Evolutionary conservation across 2,888 invertebrate species (phyloP), one percentile per base, ranked within the genome.

Genomic region (Germaria angustata): DNA sequence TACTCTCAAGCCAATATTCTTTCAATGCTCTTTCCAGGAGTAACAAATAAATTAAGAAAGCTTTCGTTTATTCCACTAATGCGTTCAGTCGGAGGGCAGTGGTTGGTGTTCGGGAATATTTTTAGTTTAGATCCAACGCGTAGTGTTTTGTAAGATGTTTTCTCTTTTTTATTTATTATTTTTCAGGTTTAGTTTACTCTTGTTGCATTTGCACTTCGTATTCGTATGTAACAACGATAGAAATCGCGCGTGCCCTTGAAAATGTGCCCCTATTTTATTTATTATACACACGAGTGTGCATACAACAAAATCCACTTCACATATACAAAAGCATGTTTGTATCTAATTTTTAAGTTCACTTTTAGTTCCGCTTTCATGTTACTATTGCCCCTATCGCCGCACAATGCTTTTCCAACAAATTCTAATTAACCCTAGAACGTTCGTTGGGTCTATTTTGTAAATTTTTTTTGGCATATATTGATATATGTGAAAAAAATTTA

Each of bases 161-260:
- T 63, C 59, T 39, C 3, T 53, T 13, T 55, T 11, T 7, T 13
- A 1, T 51, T 53, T 46, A 22, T 11, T 66, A 28, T 81, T 36
- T 53, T 28, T 41, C 22, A 15, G 24, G 1, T 39, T 46, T 36
- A 8, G 13, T 20, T 55, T 15, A n/a, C 17, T 49, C 13, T 59
- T 20, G 34, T 46, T 49, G 39, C 49, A 24, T 55, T 59, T 53
- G 34, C 36, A 41, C 36, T 65, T 57, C 55, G 68, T 39, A 55
- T 63, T 68, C 53, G 66, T 72, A 46, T 76, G 61, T 34, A 71
- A 59, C 20, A 39, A 22, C 41, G 65, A 79, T 39, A 39, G 61
- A 77, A 71, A 79, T 79, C 32, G 61, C 79, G 82, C 75, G 79
- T 82, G 82, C 82, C 82, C 82, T 82, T 82, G 82, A 79, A 82